Conservation (phyloP, 2,888 invertebrate species). For the Neoascia interrupta region DNA sequence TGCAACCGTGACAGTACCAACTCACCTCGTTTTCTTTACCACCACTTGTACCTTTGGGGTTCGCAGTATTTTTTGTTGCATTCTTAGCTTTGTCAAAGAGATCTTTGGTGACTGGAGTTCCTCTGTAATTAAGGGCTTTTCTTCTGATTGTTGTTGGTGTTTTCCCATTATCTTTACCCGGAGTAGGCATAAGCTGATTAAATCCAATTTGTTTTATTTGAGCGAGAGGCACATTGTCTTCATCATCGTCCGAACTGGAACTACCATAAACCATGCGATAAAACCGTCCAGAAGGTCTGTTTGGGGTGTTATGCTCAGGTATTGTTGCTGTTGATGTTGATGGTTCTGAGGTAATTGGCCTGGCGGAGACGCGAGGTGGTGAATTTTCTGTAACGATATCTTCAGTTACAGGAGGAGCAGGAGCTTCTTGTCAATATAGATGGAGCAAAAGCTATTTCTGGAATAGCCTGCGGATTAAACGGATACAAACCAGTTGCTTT, state of each 20-base stretch:
- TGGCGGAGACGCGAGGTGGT: not conserved
- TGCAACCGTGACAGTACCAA: conserved; percentile 1
- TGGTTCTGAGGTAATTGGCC: not conserved
- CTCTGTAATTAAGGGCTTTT: too few species aligned
- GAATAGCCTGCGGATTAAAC: conserved; percentile 7
- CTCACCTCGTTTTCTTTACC: not conserved
- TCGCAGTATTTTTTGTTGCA: not conserved
- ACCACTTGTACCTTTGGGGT: not conserved
- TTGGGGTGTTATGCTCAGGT: not conserved
- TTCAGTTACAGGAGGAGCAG: not conserved
- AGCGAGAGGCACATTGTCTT: not conserved
- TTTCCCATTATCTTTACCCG: not conserved
- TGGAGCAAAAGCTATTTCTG: not conserved
- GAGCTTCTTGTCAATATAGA: not conserved
- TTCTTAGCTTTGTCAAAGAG: not conserved
- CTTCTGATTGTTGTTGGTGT: not conserved
- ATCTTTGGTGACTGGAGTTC: not conserved
- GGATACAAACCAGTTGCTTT: conserved; percentile 7
- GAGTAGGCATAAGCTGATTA: not conserved
- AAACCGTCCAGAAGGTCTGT: not conserved
- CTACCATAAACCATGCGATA: not conserved
- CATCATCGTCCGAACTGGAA: not conserved
- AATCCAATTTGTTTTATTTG: not conserved
- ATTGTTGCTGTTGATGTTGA: not conserved
- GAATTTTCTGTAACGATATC: not conserved